phyloP scores from a whole-genome alignment of 2,113 vertebrate species.

The Procavia capensis region DNA sequence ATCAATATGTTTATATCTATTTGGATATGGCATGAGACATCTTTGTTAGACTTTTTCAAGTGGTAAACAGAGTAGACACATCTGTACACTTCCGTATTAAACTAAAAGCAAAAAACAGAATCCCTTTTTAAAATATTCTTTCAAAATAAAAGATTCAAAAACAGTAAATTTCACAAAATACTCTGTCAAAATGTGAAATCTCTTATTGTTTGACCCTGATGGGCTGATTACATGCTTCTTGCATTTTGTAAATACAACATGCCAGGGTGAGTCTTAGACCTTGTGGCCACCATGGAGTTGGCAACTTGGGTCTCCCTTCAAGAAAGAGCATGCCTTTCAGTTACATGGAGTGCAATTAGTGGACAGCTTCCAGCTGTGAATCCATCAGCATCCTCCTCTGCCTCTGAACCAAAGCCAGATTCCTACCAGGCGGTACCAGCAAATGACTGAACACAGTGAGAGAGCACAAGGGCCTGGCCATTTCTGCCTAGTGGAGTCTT shows the following conservation, averaged over 20 bases:
- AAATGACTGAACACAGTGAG: neutral
- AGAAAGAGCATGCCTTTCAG: neutral
- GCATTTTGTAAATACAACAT: neutral
- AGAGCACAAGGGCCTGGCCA: neutral
- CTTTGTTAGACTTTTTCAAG: neutral
- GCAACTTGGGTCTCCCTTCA: neutral
- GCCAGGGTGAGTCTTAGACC: neutral
- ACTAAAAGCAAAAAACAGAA: neutral
- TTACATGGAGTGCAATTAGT: neutral
- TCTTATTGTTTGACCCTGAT: neutral
- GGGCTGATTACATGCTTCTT: neutral
- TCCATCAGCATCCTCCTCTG: neutral
- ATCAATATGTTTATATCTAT: neutral
- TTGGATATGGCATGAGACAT: neutral
- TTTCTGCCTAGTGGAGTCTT: neutral
- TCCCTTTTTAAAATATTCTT: neutral
- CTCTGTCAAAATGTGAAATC: constrained; percentile 3
- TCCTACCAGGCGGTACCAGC: neutral
- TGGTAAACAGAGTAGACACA: neutral
- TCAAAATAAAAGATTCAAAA: neutral
- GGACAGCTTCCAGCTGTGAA: neutral
- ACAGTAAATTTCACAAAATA: neutral
- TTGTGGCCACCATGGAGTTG: neutral
- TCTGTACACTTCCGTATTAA: neutral
- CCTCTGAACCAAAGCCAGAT: neutral